Evolutionary conservation across 2,888 invertebrate species (phyloP).

Genomic region (Trissolcus brochymenae): DNA sequence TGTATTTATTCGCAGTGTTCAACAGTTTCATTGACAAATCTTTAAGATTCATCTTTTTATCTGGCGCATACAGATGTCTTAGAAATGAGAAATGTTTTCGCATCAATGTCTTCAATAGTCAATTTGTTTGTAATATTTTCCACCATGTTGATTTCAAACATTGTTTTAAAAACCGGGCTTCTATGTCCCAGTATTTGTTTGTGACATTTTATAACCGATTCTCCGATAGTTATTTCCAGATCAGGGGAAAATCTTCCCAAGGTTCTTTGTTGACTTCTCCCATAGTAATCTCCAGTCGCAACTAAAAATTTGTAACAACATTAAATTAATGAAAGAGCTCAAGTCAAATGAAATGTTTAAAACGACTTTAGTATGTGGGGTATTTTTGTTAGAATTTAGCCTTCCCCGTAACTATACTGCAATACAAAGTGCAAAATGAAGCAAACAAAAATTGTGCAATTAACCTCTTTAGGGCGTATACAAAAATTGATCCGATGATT

Average conservation of each 20-base stretch:
- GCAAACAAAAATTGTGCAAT: too few species aligned
- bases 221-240: not conserved
- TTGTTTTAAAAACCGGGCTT: not conserved
- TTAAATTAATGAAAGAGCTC: too few species aligned
- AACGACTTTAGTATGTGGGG: too few species aligned
- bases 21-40: not conserved
- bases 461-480: too few species aligned
- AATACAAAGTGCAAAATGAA: too few species aligned
- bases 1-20: not conserved
- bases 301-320: too few species aligned
- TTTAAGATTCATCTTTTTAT: not conserved
- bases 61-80: not conserved
- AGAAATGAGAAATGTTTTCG: not conserved
- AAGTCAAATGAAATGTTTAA: too few species aligned
- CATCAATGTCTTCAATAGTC: not conserved
- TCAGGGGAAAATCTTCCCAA: not conserved
- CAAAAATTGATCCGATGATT: too few species aligned
- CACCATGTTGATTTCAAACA: conserved; percentile 2
- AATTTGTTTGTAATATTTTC: not conserved
- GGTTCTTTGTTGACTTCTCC: too few species aligned
- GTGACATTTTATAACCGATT: not conserved
- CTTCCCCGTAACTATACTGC: too few species aligned
- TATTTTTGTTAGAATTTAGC: too few species aligned
- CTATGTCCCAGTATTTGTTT: not conserved
- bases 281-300: too few species aligned